These are phyloP conservation scores for Pygmarrhopalites habei DNA, from an alignment of 1,140 invertebrate species.

Conservation along the genomic window DNA sequence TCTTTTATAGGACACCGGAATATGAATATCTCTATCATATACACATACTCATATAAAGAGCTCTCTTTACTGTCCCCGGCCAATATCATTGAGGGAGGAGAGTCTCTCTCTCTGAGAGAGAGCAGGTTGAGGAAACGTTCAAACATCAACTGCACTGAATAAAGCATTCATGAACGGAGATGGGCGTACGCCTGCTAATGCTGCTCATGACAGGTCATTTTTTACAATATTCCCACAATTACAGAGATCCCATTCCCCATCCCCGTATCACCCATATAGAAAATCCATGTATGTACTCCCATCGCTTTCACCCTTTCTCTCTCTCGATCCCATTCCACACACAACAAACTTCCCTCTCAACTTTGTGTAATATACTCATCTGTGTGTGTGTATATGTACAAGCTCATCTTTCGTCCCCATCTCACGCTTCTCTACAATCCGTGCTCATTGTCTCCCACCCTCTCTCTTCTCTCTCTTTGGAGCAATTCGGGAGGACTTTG, in stretches of 20 bases:
- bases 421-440: too few relatives aligned
- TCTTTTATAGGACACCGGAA: too few relatives aligned
- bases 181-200: slow-evolving; percentile 38
- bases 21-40: not conserved
- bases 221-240: slow-evolving; percentile 39
- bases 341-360: too few relatives aligned
- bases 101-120: not conserved
- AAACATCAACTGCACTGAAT: slow-evolving; percentile 27
- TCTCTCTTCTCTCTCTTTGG: too few relatives aligned
- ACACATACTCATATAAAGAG: not conserved
- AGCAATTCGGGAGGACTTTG: too few relatives aligned
- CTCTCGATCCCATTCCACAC: not conserved
- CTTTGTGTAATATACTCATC: too few relatives aligned
- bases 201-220: slow-evolving; percentile 39
- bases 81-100: not conserved
- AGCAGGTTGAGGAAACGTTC: slow-evolving; percentile 9
- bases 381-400: too few relatives aligned
- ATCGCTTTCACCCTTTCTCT: not conserved
- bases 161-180: slow-evolving; percentile 38
- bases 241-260: slow-evolving; percentile 17
- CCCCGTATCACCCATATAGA: not conserved
- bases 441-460: too few relatives aligned
- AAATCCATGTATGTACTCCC: not conserved
- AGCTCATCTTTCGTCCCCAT: too few relatives aligned
- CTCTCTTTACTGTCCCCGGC: not conserved